These are phyloP conservation scores for Hipposideros larvatus DNA, from an alignment of 2,797 vertebrate genomes.

Conservation along the genomic window DNA sequence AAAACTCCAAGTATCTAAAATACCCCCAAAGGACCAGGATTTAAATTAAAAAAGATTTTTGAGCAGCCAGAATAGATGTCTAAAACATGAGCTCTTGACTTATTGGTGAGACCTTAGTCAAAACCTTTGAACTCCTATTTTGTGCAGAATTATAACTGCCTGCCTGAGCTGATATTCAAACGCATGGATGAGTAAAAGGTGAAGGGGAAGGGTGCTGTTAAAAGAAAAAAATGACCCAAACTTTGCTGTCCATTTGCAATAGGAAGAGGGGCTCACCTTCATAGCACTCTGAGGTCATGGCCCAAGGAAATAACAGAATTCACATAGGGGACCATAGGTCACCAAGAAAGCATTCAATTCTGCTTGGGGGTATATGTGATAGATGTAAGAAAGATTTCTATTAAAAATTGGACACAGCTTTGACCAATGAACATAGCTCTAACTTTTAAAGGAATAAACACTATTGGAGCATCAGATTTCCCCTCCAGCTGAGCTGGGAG, in stretches of 20 bases:
- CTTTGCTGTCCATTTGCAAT: background rate
- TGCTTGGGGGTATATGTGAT: background rate
- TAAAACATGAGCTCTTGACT: slow-evolving; percentile 7
- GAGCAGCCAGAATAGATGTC: background rate
- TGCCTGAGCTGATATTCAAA: background rate
- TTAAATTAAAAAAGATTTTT: slow-evolving; percentile 46
- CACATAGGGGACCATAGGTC: background rate
- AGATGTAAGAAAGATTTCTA: background rate
- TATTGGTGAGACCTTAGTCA: background rate
- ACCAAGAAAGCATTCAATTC: background rate
- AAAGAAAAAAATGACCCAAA: background rate
- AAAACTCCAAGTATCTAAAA: slow-evolving; percentile 24
- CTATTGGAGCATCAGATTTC: background rate
- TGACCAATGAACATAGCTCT: background rate
- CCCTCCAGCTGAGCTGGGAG: background rate
- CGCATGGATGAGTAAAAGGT: background rate
- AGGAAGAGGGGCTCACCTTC: background rate
- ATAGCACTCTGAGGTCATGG: background rate
- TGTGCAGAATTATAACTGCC: background rate
- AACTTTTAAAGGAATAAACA: background rate
- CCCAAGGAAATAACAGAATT: background rate
- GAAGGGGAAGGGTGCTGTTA: background rate
- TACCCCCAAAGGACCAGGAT: background rate
- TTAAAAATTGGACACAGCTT: background rate
- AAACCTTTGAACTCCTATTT: background rate